phyloP scores from a whole-genome alignment of 2,113 vertebrate genomes.

The Callopanchax toddi region DNA sequence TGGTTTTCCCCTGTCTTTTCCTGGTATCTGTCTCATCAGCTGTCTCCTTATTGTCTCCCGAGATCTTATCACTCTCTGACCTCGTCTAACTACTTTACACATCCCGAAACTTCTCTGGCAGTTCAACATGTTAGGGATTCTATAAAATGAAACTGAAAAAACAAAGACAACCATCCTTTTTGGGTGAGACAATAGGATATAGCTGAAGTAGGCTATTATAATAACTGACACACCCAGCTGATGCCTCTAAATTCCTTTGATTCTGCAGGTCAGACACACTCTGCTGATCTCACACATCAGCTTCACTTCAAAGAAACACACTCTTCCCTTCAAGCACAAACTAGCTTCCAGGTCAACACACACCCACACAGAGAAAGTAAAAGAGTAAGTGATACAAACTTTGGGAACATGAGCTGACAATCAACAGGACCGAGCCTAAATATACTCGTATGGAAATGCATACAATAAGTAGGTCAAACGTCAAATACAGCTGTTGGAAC shows the following conservation, averaged over 20 bases:
- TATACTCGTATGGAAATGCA: background rate
- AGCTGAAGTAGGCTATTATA: background rate
- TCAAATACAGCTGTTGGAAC: constrained; percentile 42
- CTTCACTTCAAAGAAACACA: too few species aligned
- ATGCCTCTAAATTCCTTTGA: background rate
- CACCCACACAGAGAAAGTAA: too few species aligned
- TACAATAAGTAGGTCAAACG: constrained; percentile 9
- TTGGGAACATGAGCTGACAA: background rate
- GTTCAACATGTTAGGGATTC: background rate
- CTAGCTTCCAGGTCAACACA: too few species aligned
- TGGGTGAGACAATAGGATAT: background rate
- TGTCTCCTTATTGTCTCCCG: constrained; percentile 35
- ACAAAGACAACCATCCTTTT: background rate
- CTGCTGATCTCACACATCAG: too few species aligned
- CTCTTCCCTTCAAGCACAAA: too few species aligned
- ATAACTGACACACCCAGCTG: too few species aligned
- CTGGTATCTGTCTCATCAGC: constrained; percentile 34
- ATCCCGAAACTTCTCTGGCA: constrained; percentile 2
- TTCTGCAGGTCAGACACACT: background rate
- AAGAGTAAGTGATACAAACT: background rate
- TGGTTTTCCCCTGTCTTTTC: constrained; percentile 4
- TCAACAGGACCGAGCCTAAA: constrained; percentile 4
- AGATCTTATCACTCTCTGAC: constrained; percentile 19
- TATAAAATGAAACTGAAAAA: background rate
- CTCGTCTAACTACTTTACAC: constrained; percentile 12